Conservation (phyloP, 2,113 vertebrate species). For the Coracopsis vasa region DNA sequence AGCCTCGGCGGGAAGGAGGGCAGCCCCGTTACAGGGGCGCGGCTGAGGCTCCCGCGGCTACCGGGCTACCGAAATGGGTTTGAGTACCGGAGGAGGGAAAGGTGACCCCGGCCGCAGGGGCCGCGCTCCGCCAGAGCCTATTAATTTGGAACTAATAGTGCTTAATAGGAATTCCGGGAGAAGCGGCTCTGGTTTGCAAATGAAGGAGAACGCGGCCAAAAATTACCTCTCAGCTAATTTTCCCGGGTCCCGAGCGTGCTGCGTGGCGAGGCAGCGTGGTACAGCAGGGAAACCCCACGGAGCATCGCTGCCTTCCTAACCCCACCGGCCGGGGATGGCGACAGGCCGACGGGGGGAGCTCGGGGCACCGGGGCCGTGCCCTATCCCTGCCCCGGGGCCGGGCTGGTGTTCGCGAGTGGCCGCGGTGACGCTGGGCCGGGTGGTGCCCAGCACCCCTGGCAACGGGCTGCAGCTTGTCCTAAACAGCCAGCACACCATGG, state of each 20-base stretch:
- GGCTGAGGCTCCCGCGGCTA: not conserved
- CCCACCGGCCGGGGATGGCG: fast-evolving
- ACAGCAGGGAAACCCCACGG: not conserved
- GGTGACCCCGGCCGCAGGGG: not conserved
- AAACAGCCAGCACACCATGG: slow-evolving; percentile 42
- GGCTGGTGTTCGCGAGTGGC: not conserved
- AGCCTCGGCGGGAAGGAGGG: not conserved
- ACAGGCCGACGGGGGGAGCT: not conserved
- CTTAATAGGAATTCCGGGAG: not conserved
- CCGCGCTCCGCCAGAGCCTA: not conserved
- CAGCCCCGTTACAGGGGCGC: not conserved
- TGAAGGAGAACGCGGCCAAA: not conserved
- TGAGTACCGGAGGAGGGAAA: not conserved
- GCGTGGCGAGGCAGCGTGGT: not conserved
- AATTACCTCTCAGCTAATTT: not conserved
- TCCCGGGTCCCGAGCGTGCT: not conserved
- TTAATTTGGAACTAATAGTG: slow-evolving; percentile 16
- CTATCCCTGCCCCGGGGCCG: not conserved
- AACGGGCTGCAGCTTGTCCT: slow-evolving; percentile 27
- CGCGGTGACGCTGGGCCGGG: not conserved
- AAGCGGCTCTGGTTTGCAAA: slow-evolving; percentile 26
- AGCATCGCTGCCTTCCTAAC: not conserved
- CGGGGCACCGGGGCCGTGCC: not conserved
- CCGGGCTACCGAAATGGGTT: not conserved
- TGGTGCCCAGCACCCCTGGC: slow-evolving; percentile 15